Evolutionary conservation across 2,888 invertebrate genomes (phyloP), one percentile per base, ranked within the genome.

Genomic region (Aquatica leii): DNA sequence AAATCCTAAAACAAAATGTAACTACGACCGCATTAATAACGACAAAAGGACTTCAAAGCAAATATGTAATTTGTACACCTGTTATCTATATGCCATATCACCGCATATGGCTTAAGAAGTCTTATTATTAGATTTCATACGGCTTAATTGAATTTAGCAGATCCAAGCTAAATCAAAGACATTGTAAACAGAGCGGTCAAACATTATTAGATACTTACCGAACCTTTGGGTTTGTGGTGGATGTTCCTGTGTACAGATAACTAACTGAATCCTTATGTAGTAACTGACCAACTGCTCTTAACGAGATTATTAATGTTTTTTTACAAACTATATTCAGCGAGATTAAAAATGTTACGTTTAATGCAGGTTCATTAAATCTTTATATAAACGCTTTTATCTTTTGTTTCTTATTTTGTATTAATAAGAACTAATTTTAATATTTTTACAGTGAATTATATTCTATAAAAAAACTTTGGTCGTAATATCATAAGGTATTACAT

Each of bases 11-110:
- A n/a, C n/a, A n/a, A n/a, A n/a, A n/a, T n/a, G n/a, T n/a, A n/a
- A n/a, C n/a, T n/a, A n/a, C n/a, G n/a, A n/a, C n/a, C n/a, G n/a
- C n/a, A n/a, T n/a, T n/a, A n/a, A n/a, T n/a, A n/a, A n/a, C n/a
- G n/a, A n/a, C n/a, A n/a, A n/a, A n/a, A n/a, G n/a, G n/a, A 66
- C 66, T 58, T 65, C 65, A 68, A 68, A 66, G 65, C 41, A 57
- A 67, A 59, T 62, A 51, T 55, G 51, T 61, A 64, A 67, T 64
- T 59, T 61, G 59, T 56, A 50, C 59, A 43, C 56, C 59, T 51
- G 40, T 50, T 17, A 18, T 17, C n/a, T 49, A 52, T 48, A 37
- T 31, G n/a, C n/a, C 18, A 46, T 46, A n/a, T 40, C 34, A 50
- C 31, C 48, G 40, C 50, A 61, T 55, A 55, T 55, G 61, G 55